Evolutionary conservation across 1,140 invertebrate species (phyloP), one percentile per base, ranked within the genome.

Genomic region (Pseudomyrmex dendroicus): DNA sequence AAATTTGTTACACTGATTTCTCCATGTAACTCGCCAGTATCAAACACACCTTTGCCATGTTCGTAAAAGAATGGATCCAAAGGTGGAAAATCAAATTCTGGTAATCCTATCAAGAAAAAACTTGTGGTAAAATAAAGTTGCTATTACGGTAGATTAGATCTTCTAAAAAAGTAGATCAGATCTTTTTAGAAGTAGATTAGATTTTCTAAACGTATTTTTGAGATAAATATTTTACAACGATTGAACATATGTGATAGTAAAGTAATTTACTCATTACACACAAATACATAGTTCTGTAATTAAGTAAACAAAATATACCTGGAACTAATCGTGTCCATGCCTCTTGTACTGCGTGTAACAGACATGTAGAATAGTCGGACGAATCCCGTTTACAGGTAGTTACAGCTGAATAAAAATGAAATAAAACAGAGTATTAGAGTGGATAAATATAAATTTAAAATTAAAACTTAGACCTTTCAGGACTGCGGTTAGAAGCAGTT

Each of bases 31-130:
- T 20, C 4, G 0, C 25, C 12, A 2, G 12, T 44, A n/a, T 50
- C 12, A 64, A 66, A 0, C 15, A 8, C 1, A 13, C 0, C 1
- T 52, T n/a, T 20, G 2, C n/a, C 9, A 4, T 76, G 12, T 54
- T 54, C 25, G 2, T 20, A 54, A 15, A 76, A 44, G 1, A 66
- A 44, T 56, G 73, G 73, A 46, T 76, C 62, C 8, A 76, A 44
- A 10, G 25, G 12, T 44, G 61, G 62, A 20, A 76, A 15, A 20
- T 54, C n/a, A 17, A 20, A 54, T 66, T 76, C 48, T 54, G 73
- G 73, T 12, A 76, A 3, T 10, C 73, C 73, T 76, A 12, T 35
- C 35, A 25, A 52, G 25, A 52, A 17, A 17, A 35, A 7, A 35
- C 35, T 35, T 35, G 35, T 1, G 5, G 5, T 35, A 35, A 35